These are phyloP conservation scores for Rhynchotus rufescens DNA, from an alignment of 2,797 vertebrate species.

Conservation along the genomic window DNA sequence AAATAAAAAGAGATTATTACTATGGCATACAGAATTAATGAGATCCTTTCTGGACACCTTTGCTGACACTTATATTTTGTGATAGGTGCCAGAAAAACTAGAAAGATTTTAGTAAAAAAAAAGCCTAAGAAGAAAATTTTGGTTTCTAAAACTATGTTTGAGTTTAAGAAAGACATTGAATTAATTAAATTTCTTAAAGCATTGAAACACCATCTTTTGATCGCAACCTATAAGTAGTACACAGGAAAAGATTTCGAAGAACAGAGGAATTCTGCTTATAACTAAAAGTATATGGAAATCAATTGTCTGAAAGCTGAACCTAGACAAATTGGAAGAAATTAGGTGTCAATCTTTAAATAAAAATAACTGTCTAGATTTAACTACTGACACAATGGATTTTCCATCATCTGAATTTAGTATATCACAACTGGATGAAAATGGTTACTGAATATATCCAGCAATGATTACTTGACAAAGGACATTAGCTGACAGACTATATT, in stretches of 20 bases:
- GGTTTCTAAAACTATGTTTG: neutral
- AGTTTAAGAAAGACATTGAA: neutral
- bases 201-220: neutral
- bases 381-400: conserved; percentile 40
- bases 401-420: conserved; percentile 5
- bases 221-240: neutral
- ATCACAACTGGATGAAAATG: neutral
- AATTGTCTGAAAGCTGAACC: neutral
- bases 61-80: neutral
- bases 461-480: neutral
- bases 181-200: conserved; percentile 6
- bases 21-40: conserved; percentile 37
- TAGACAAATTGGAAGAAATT: neutral
- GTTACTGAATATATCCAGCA: neutral
- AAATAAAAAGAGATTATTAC: conserved; percentile 11
- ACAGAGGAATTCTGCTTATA: neutral
- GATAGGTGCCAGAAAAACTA: neutral
- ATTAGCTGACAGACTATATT: neutral
- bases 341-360: neutral
- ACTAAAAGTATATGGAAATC: neutral
- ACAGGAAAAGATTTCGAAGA: neutral
- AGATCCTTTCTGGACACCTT: conserved; percentile 17
- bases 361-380: neutral
- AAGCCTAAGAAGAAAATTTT: neutral
- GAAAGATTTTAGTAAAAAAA: neutral